A percentile compares a stretch with the other conserved stretches of the same genome.
These are phyloP conservation scores for Ascaphus truei DNA, from an alignment of 2,113 vertebrate species.

Conservation along the genomic window DNA sequence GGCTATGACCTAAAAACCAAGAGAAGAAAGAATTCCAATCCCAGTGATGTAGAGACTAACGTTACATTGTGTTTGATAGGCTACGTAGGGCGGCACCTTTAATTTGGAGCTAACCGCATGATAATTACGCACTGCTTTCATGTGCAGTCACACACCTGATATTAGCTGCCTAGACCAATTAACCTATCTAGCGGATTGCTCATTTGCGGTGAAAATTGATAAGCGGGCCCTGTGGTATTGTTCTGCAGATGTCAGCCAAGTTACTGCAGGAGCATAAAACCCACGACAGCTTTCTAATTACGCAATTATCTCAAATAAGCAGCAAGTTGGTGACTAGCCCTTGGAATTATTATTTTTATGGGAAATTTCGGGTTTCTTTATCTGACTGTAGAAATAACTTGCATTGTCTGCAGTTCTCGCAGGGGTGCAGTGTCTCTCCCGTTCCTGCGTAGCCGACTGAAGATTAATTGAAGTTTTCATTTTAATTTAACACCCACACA, in stretches of 20 bases:
- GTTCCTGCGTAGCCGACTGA: neutral
- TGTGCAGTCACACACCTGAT: slow-evolving; percentile 2
- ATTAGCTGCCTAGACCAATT: neutral
- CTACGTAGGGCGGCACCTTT: too few relatives aligned
- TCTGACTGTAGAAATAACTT: neutral
- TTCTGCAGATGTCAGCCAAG: neutral
- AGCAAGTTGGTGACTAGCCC: neutral
- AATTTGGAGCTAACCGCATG: too few relatives aligned
- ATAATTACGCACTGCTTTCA: too few relatives aligned
- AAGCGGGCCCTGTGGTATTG: neutral
- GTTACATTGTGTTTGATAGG: too few relatives aligned
- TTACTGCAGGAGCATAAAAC: neutral
- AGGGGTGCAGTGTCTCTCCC: neutral
- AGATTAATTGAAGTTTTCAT: neutral
- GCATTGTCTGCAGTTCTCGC: neutral
- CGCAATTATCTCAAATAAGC: slow-evolving; percentile 2
- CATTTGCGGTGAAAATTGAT: slow-evolving; percentile 1
- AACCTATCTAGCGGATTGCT: neutral
- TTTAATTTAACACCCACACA: neutral
- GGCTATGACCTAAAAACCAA: too few relatives aligned
- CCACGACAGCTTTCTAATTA: slow-evolving; percentile 2
- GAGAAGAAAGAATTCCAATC: too few relatives aligned
- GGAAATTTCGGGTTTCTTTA: neutral
- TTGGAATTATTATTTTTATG: neutral
- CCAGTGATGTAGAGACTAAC: too few relatives aligned